phyloP scores from a whole-genome alignment of 2,888 invertebrate genomes.

The Tipula lateralis region DNA sequence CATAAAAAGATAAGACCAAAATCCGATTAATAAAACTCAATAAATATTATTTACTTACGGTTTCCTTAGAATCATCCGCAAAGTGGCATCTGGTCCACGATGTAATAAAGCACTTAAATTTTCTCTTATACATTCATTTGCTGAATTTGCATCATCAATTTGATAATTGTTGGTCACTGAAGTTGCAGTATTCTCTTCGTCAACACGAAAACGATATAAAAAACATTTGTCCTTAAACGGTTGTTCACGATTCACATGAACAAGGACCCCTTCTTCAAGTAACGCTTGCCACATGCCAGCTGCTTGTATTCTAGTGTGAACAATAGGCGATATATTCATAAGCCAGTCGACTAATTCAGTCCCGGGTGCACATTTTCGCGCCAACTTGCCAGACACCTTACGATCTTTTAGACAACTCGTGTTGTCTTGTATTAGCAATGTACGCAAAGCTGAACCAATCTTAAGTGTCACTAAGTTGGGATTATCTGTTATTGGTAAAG shows the following conservation, averaged over 20 bases:
- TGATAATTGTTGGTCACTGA: constrained; percentile 50
- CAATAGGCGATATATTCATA: constrained; percentile 57
- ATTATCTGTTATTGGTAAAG: constrained; percentile 60
- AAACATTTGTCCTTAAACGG: constrained; percentile 78
- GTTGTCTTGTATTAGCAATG: constrained; percentile 59
- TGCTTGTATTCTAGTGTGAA: constrained; percentile 64
- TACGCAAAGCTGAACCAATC: constrained; percentile 66
- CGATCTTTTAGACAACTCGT: constrained; percentile 61
- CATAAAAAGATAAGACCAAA: too few species aligned
- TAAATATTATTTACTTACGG: constrained; percentile 54
- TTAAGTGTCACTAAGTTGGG: constrained; percentile 63
- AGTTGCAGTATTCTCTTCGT: constrained; percentile 60
- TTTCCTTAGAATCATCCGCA: constrained; percentile 75
- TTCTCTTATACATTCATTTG: constrained; percentile 66
- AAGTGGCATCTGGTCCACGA: constrained; percentile 70
- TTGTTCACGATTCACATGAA: constrained; percentile 71
- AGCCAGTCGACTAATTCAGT: constrained; percentile 79
- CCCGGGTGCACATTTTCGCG: constrained; percentile 68
- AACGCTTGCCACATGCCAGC: constrained; percentile 80
- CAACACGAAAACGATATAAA: constrained; percentile 74
- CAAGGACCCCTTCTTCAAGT: constrained; percentile 71
- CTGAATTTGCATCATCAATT: constrained; percentile 57
- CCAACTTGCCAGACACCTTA: constrained; percentile 59
- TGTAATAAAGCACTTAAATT: constrained; percentile 62
- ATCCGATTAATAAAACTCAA: background rate